Conservation (phyloP, 2,888 invertebrate species). For the Drosophila lutescens region DNA sequence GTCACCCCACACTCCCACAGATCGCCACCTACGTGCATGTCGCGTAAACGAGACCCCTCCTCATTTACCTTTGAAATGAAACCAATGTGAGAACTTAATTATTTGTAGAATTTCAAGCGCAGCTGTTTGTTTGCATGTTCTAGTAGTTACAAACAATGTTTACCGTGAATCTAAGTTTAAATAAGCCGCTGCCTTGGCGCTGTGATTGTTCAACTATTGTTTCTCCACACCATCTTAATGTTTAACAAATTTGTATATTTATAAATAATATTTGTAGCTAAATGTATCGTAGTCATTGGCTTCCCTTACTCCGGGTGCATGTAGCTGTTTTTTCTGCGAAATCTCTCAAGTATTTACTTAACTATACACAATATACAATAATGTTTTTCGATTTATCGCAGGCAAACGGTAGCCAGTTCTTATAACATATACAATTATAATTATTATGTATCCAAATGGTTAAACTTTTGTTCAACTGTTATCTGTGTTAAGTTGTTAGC, state of each 20-base stretch:
- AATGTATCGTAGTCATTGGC: slow-evolving; percentile 15
- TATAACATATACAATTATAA: slow-evolving; percentile 22
- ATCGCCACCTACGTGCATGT: slow-evolving; percentile 8
- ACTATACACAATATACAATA: slow-evolving; percentile 28
- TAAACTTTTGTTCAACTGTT: slow-evolving; percentile 35
- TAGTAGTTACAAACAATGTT: slow-evolving; percentile 7
- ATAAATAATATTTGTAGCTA: slow-evolving; percentile 32
- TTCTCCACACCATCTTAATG: slow-evolving; percentile 23
- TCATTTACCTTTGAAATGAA: slow-evolving; percentile 30
- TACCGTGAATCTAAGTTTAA: slow-evolving; percentile 17
- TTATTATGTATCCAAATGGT: slow-evolving; percentile 23
- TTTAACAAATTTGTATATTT: slow-evolving; percentile 23
- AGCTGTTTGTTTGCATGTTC: slow-evolving; percentile 27
- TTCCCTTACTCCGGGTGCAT: slow-evolving; percentile 18
- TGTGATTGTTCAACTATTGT: slow-evolving; percentile 42
- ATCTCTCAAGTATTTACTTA: slow-evolving; percentile 47
- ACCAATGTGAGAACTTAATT: slow-evolving; percentile 25
- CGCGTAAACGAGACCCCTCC: slow-evolving; percentile 19
- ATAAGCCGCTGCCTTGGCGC: slow-evolving; percentile 34
- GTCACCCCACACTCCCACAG: slow-evolving; percentile 14
- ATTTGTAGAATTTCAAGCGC: slow-evolving; percentile 36
- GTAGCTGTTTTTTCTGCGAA: slow-evolving; percentile 7
- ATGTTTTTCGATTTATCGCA: slow-evolving; percentile 31
- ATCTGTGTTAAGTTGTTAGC: slow-evolving; percentile 32
- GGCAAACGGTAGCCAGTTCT: slow-evolving; percentile 15